A percentile compares a stretch with the other conserved stretches of the same genome.
Conservation (phyloP, 2,113 vertebrate species). For the Colius striatus region DNA sequence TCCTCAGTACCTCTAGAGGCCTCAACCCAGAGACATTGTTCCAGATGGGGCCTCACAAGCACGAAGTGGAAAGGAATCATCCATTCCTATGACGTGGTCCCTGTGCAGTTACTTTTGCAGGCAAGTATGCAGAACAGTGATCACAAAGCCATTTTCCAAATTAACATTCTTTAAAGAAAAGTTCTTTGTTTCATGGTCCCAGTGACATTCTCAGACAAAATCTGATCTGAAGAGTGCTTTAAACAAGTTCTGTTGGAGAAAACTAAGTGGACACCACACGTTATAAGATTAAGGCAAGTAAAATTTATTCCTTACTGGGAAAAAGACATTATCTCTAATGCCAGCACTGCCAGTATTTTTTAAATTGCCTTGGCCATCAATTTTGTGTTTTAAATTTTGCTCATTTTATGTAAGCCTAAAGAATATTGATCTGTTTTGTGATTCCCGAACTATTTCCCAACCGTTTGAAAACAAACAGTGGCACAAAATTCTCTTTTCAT, state of each 20-base stretch:
- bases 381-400: not conserved
- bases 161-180: not conserved
- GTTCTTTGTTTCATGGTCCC: not conserved
- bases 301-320: not conserved
- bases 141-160: not conserved
- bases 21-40: not conserved
- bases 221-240: not conserved
- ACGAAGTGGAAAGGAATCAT: not conserved
- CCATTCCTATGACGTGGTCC: not conserved
- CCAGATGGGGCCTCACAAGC: not conserved
- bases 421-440: not conserved
- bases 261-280: not conserved
- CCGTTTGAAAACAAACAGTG: not conserved
- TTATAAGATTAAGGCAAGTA: not conserved
- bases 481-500: not conserved
- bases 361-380: slow-evolving; percentile 7
- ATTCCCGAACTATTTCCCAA: not conserved
- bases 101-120: not conserved
- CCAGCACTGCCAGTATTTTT: not conserved
- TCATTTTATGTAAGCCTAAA: not conserved
- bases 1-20: not conserved
- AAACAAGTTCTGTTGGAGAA: not conserved
- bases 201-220: not conserved
- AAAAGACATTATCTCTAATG: not conserved
- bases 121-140: not conserved